Conservation (phyloP, 2,797 vertebrate genomes). For the Acanthornis magna region DNA sequence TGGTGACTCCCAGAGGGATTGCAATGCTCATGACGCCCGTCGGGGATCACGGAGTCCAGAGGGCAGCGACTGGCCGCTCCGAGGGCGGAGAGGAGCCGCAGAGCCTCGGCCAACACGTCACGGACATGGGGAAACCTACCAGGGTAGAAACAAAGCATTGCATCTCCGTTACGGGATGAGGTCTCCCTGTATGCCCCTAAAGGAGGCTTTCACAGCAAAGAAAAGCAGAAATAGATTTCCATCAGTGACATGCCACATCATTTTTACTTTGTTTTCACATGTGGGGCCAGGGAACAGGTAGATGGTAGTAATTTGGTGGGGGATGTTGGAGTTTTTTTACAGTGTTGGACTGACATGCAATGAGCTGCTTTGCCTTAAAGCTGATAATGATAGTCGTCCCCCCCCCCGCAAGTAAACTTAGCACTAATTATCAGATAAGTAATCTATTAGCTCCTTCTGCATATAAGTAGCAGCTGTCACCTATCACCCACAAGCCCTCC, state of each 20-base stretch:
- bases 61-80: slow-evolving; percentile 89
- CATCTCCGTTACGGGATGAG: neutral
- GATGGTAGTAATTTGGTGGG: neutral
- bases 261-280: neutral
- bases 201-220: neutral
- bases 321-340: neutral
- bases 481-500: neutral
- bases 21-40: slow-evolving; percentile 99
- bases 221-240: slow-evolving; percentile 17
- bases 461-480: slow-evolving; percentile 22
- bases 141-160: slow-evolving; percentile 57
- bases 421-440: slow-evolving; percentile 11
- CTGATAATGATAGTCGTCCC: neutral
- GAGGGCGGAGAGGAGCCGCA: slow-evolving; percentile 88
- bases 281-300: neutral
- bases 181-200: neutral
- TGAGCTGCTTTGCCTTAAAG: neutral
- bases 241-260: neutral
- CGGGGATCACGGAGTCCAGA: slow-evolving; percentile 92
- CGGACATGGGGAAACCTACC: slow-evolving; percentile 89
- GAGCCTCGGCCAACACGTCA: slow-evolving; percentile 91
- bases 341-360: neutral
- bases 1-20: slow-evolving; percentile 99
- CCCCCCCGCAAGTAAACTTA: slow-evolving; percentile 4
- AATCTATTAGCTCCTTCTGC: slow-evolving; percentile 1